Evolutionary conservation across 1,140 invertebrate species (phyloP).

Genomic region (Psix sp.): DNA sequence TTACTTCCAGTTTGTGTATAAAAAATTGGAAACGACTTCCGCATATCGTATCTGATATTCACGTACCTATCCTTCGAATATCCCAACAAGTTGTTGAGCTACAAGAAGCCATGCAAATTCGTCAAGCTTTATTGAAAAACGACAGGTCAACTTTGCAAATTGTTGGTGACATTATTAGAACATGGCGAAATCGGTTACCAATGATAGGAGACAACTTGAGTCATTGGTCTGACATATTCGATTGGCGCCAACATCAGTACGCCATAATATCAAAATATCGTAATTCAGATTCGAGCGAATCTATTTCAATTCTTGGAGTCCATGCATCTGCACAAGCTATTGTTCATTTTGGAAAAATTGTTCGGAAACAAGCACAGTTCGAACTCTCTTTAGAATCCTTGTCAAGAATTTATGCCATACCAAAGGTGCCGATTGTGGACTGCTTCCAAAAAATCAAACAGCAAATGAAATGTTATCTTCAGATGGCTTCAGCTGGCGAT

Average conservation of each 20-base stretch:
- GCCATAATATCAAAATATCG: conserved; percentile 94
- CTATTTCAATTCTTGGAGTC: conserved; percentile 92
- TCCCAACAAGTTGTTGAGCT: conserved; percentile 97
- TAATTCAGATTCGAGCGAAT: conserved; percentile 82
- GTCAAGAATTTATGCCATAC: conserved; percentile 95
- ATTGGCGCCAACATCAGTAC: conserved; percentile 98
- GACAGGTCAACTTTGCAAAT: conserved; percentile 91
- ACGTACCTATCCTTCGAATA: conserved; percentile 92
- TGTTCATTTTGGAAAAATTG: conserved; percentile 98
- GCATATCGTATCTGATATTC: conserved; percentile 93
- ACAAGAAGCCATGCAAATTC: conserved; percentile 96
- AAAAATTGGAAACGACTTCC: conserved; percentile 96
- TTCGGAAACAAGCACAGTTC: conserved; percentile 94
- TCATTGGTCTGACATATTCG: conserved; percentile 99
- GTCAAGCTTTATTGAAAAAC: conserved; percentile 89
- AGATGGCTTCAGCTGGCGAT: conserved; percentile 89
- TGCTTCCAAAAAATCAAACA: conserved; percentile 97
- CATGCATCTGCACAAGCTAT: conserved; percentile 94
- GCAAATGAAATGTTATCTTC: conserved; percentile 97
- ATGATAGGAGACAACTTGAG: conserved; percentile 96
- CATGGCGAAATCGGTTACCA: conserved; percentile 95
- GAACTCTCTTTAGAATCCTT: conserved; percentile 94
- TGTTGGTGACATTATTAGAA: conserved; percentile 98
- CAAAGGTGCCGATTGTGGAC: conserved; percentile 95
- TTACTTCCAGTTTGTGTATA: conserved; percentile 91